phyloP scores from a whole-genome alignment of 2,113 vertebrate genomes.

The Ceyx margarethae region DNA sequence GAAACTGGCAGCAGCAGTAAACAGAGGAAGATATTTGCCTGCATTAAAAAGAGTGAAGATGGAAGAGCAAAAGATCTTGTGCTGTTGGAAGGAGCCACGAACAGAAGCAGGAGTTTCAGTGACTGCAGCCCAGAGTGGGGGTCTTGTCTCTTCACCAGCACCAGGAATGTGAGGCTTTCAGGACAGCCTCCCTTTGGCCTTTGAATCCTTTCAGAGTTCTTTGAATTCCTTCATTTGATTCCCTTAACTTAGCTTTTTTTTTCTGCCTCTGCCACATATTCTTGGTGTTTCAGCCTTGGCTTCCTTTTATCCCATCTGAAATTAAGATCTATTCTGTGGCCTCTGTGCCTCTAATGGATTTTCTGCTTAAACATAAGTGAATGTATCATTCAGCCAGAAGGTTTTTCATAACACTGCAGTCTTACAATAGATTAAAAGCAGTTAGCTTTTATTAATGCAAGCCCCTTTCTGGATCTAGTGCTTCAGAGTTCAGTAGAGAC shows the following conservation, averaged over 20 bases:
- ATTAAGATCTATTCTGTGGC: slow-evolving; percentile 46
- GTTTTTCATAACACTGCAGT: slow-evolving; percentile 13
- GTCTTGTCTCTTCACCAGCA: not conserved
- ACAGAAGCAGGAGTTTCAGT: not conserved
- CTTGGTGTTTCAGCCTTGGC: not conserved
- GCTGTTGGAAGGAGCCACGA: not conserved
- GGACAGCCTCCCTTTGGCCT: not conserved
- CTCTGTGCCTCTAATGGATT: slow-evolving; percentile 56
- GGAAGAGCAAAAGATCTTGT: not conserved
- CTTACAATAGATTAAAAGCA: slow-evolving; percentile 58
- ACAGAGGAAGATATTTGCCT: not conserved
- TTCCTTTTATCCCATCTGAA: slow-evolving; percentile 17
- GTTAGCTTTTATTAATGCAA: slow-evolving; percentile 11
- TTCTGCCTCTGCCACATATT: not conserved
- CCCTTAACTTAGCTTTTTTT: not conserved
- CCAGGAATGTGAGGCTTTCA: not conserved
- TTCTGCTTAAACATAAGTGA: slow-evolving; percentile 48
- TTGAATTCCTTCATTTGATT: not conserved
- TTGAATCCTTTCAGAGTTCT: not conserved
- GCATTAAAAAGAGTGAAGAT: not conserved
- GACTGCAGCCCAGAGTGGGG: not conserved
- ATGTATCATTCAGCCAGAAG: slow-evolving; percentile 52
- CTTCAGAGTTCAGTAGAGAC: not conserved
- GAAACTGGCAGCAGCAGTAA: not conserved
- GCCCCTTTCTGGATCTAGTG: not conserved